Conservation (phyloP, 2,113 vertebrate genomes). For the Rhadina sibilatrix region DNA sequence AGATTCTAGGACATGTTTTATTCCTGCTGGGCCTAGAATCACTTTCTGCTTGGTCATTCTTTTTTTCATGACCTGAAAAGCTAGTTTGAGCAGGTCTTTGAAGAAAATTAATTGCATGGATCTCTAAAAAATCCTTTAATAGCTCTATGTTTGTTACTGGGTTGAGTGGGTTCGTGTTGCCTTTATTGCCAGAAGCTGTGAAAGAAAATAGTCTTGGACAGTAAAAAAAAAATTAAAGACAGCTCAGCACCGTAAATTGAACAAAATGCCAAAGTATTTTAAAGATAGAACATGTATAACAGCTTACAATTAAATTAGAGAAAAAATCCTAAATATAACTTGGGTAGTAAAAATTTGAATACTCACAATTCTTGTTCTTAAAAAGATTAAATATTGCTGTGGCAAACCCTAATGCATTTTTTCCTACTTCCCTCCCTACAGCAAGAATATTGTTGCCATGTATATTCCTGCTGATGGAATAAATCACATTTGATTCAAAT, state of each 20-base stretch:
- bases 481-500: background rate
- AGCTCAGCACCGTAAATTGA: background rate
- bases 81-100: background rate
- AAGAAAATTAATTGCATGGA: background rate
- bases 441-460: background rate
- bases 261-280: background rate
- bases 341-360: background rate
- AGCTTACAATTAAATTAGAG: background rate
- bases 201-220: background rate
- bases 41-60: background rate
- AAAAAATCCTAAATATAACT: background rate
- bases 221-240: conserved; percentile 17
- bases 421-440: background rate
- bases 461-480: background rate
- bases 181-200: background rate
- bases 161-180: background rate
- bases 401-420: background rate
- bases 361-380: background rate
- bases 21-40: background rate
- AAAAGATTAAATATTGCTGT: background rate
- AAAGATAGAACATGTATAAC: background rate
- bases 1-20: background rate
- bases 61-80: background rate
- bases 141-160: background rate
- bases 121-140: background rate